Evolutionary conservation across 1,140 invertebrate genomes (phyloP), one percentile per base, ranked within the genome.

Genomic region (Panagrolaimus sp.): DNA sequence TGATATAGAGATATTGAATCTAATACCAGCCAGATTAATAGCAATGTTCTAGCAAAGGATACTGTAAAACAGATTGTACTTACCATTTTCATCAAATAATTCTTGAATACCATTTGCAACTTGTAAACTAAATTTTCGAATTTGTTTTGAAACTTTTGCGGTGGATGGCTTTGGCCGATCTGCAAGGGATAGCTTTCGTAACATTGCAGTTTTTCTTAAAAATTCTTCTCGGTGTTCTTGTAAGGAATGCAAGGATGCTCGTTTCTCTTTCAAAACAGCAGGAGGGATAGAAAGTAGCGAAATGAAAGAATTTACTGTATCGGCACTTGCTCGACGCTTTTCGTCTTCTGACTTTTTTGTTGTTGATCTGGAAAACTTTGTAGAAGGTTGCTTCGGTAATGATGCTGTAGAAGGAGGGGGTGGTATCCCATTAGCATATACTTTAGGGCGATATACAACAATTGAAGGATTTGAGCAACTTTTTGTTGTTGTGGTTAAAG

Each of bases 101-200:
- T 57, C 51, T 23, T 57, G 51, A 57, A 57, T 57, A 27, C 51
- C 51, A 57, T 57, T 57, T 5, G 51, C 51, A 57, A 57, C 51
- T 57, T 57, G 51, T 57, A 57, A 13, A 16, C 1, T 4, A 1
- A 57, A 27, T 27, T 57, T 57, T 57, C 51, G 14, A 16, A 57
- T 25, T 11, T 57, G 51, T 27, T 27, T 20, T 57, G 20, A 20
- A 27, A 57, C 51, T 25, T 27, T 20, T 11, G 51, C 47, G 13
- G 9, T 57, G 11, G 51, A 1, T 0, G 13, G 20, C 51, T 20
- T 20, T 25, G 51, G 51, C 20, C 27, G 20, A 20, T 25, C 51
- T 4, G 51, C 51, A 8, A 57, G 27, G 2, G 51, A 57, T 13
- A 57, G 5, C 8, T 57, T 57, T 27, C 51, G 51, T 20, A 57